Base-by-base conservation (phyloP, 1,140 invertebrate species). In the Drosophila sucinea region DNA sequence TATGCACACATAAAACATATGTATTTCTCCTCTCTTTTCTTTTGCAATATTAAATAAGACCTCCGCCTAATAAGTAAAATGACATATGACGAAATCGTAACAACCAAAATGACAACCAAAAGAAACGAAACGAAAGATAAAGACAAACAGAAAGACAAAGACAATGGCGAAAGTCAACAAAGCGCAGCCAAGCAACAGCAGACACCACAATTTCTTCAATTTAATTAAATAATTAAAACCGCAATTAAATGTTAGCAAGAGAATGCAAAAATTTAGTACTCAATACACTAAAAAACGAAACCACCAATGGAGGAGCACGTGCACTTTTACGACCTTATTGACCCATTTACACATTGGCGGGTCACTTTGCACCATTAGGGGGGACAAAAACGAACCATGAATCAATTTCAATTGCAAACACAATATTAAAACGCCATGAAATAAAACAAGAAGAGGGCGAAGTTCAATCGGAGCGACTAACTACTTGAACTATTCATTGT, bases 191-290 rank as follows among this genome's bases (percentile, higher is more conserved):
- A 60, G 32, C 61, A 76, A 55, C 62, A 65, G 63, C 77, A 69
- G 55, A 58, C 65, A 77, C 66, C 71, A 77, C 75, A 79, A 67
- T 86, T 81, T 81, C 58, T 80, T 81, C 74, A 86, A 87, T 87
- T 86, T 76, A 87, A 87, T 86, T 79, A 87, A 86, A 87, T 77
- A 86, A 87, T 86, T 79, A 79, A 82, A 67, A 69, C 58, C 63
- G 65, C 72, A 70, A 72, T 62, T 55, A 58, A 67, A 70, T 11
- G 41, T 32, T 29, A 69, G 68, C 51, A 62, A 33, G 54, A 73
- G 56, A 41, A 81, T 66, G 74, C 73, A 77, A 58, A 47, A 51
- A 41, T 41, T 30, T 30, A 30, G 30, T 41, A 17, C 17, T 17
- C 17, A 17, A 17, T 17, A 17, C 17, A 17, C 17, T 17, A 4